These are phyloP conservation scores for Dryoscopus gambensis DNA, from an alignment of 2,113 vertebrate genomes.

Conservation along the genomic window DNA sequence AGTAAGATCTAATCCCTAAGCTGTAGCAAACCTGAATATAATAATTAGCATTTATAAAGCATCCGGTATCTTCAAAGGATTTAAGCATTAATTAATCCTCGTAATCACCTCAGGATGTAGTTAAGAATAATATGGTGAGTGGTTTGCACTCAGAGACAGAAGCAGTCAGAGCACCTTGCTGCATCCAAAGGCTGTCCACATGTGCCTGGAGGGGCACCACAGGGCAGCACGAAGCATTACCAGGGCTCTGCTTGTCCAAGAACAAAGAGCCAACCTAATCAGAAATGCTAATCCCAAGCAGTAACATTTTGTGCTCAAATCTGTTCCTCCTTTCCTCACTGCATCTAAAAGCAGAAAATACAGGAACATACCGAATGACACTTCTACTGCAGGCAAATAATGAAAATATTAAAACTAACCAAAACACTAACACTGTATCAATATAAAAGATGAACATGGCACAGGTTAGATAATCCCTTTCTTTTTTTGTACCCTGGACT, in stretches of 20 bases:
- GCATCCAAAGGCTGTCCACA: not conserved
- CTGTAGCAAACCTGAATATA: slow-evolving; percentile 15
- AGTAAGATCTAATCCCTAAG: not conserved
- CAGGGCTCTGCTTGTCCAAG: not conserved
- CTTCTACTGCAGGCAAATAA: not conserved
- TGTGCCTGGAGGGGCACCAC: not conserved
- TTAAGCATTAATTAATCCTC: slow-evolving; percentile 13
- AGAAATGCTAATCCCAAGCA: slow-evolving; percentile 23
- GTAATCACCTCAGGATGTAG: not conserved
- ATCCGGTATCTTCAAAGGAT: not conserved
- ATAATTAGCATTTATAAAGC: slow-evolving; percentile 50
- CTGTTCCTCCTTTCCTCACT: not conserved
- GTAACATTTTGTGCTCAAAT: slow-evolving; percentile 11
- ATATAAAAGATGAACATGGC: not conserved
- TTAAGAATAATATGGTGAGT: not conserved
- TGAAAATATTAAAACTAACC: not conserved
- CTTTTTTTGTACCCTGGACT: not conserved
- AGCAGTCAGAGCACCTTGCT: not conserved
- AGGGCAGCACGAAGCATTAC: not conserved
- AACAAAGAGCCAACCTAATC: slow-evolving; percentile 23
- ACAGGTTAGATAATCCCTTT: not conserved
- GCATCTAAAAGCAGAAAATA: not conserved
- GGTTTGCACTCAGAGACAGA: not conserved
- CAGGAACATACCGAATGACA: not conserved
- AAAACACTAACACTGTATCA: not conserved